Conservation (phyloP, 1,140 invertebrate genomes). For the Armadillidium nasatum region DNA sequence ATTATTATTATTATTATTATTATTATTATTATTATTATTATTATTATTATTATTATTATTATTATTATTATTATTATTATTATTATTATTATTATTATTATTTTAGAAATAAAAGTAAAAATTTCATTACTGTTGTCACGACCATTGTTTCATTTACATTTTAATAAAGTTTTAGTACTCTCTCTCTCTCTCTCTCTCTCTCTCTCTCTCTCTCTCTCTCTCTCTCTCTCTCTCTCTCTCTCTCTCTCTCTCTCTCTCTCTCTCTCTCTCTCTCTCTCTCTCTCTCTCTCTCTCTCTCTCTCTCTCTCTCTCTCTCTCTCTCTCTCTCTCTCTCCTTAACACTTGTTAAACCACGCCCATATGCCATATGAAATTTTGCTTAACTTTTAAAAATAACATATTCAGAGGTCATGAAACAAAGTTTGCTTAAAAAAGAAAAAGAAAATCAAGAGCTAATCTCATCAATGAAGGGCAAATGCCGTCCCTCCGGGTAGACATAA, state of each 20-base stretch:
- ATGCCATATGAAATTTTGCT: too few relatives aligned
- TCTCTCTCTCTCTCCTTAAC: background rate
- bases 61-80: conserved; percentile 8
- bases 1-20: conserved; percentile 1
- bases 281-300: background rate
- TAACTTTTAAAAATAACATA: too few relatives aligned
- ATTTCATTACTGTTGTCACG: too few relatives aligned
- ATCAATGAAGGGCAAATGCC: too few relatives aligned
- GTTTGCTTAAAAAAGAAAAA: too few relatives aligned
- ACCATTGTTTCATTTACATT: too few relatives aligned
- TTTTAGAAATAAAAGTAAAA: too few relatives aligned
- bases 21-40: background rate
- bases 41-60: conserved; percentile 22
- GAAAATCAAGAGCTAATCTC: too few relatives aligned
- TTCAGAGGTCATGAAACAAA: too few relatives aligned
- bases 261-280: background rate
- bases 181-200: background rate
- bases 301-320: background rate
- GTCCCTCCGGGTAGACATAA: too few relatives aligned
- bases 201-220: background rate
- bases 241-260: background rate
- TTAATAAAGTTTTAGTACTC: too few relatives aligned
- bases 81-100: too few relatives aligned
- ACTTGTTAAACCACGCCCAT: background rate
- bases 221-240: background rate